Evolutionary conservation across 2,888 invertebrate species (phyloP).

Genomic region (Orchestes rusci): DNA sequence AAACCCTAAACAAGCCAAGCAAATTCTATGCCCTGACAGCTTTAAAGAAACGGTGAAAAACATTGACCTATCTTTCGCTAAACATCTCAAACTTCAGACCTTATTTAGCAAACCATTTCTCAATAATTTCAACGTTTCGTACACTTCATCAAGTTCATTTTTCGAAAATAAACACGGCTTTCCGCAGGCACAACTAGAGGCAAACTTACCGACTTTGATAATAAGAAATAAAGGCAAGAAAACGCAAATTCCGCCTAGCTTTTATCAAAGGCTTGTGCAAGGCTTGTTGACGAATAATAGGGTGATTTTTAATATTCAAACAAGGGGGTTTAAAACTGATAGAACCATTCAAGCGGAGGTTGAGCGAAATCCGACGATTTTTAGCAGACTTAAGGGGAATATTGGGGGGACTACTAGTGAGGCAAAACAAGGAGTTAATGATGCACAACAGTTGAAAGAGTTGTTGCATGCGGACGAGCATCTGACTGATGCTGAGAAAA

Average conservation of each 20-base stretch:
- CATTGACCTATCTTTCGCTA: slow-evolving; percentile 40
- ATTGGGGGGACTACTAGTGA: slow-evolving; percentile 35
- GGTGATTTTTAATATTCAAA: slow-evolving; percentile 48
- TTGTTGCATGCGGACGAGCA: slow-evolving; percentile 48
- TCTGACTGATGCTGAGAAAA: slow-evolving; percentile 52
- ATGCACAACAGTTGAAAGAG: slow-evolving; percentile 47
- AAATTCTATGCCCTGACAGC: slow-evolving; percentile 43
- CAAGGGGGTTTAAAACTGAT: slow-evolving; percentile 74
- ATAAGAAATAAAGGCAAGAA: slow-evolving; percentile 29
- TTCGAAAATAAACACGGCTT: slow-evolving; percentile 46
- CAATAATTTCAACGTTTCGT: slow-evolving; percentile 40
- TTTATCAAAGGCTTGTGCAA: slow-evolving; percentile 36
- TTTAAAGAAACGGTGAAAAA: slow-evolving; percentile 44
- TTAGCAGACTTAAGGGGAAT: slow-evolving; percentile 57
- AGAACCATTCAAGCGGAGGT: slow-evolving; percentile 62
- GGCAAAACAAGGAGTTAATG: slow-evolving; percentile 27
- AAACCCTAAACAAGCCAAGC: slow-evolving; percentile 32
- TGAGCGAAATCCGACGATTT: slow-evolving; percentile 62
- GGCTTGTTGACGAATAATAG: slow-evolving; percentile 34
- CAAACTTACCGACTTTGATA: slow-evolving; percentile 34
- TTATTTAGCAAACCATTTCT: slow-evolving; percentile 37
- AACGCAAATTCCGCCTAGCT: slow-evolving; percentile 33
- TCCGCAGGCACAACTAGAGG: slow-evolving; percentile 33
- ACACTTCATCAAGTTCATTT: slow-evolving; percentile 42
- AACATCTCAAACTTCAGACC: slow-evolving; percentile 35